Evolutionary conservation across 2,113 vertebrate species (phyloP).

Genomic region (Emydocephalus ijimae): DNA sequence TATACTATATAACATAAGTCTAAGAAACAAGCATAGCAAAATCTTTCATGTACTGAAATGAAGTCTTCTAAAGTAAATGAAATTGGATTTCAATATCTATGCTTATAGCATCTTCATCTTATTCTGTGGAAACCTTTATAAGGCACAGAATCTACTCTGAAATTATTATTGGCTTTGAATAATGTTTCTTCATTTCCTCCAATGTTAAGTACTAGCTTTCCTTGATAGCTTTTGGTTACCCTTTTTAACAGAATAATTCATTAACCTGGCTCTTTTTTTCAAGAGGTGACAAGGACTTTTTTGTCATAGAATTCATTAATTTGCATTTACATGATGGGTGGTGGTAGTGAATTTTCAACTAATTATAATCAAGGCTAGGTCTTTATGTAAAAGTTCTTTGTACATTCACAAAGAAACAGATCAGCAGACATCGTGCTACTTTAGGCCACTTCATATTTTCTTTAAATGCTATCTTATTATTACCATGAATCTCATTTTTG

Average conservation of each 20-base stretch:
- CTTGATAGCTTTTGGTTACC: conserved; percentile 46
- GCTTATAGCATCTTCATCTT: not conserved
- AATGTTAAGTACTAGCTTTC: conserved; percentile 39
- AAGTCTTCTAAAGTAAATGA: not conserved
- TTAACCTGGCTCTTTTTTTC: conserved; percentile 46
- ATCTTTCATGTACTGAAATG: not conserved
- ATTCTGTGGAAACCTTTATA: not conserved
- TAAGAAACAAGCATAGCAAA: not conserved
- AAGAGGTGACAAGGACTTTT: conserved; percentile 55
- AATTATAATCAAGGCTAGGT: conserved; percentile 51
- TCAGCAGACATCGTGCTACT: not conserved
- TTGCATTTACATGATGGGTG: conserved; percentile 50
- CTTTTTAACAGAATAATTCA: conserved; percentile 44
- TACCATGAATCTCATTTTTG: conserved; percentile 21
- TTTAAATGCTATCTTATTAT: conserved; percentile 5
- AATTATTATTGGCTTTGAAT: conserved; percentile 27
- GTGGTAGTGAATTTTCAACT: conserved; percentile 43
- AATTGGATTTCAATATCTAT: not conserved
- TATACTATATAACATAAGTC: not conserved
- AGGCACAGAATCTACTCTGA: conserved; percentile 25
- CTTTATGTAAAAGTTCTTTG: conserved; percentile 16
- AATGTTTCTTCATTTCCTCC: conserved; percentile 18
- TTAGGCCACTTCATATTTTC: conserved; percentile 32
- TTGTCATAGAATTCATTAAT: conserved; percentile 46
- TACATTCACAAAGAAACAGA: conserved; percentile 29